A percentile compares a stretch with the other conserved stretches of the same genome.
phyloP scores from a whole-genome alignment of 2,797 vertebrate genomes.

The Anguilla marmorata region DNA sequence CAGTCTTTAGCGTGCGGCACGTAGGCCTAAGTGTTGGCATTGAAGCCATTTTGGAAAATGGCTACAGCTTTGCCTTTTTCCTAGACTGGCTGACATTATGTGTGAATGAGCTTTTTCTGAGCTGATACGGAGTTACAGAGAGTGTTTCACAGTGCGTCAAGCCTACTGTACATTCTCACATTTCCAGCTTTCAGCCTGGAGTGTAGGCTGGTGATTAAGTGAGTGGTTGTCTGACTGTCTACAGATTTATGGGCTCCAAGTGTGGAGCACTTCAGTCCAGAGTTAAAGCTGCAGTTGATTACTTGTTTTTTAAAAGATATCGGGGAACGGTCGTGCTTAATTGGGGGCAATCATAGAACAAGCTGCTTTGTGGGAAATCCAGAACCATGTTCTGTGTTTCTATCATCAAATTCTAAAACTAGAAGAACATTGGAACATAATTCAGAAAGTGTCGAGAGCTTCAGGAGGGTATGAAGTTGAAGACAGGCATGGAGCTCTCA shows the following conservation, averaged over 20 bases:
- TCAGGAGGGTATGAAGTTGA: too few relatives aligned
- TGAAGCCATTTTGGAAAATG: not conserved
- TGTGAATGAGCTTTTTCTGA: constrained; percentile 36
- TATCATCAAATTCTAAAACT: too few relatives aligned
- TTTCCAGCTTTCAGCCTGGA: constrained; percentile 42
- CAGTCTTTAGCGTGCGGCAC: not conserved
- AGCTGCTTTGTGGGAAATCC: too few relatives aligned
- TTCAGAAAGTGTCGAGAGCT: too few relatives aligned
- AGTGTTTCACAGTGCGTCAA: constrained; percentile 8
- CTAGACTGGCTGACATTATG: constrained; percentile 22
- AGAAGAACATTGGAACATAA: too few relatives aligned
- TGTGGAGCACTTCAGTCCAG: constrained; percentile 5
- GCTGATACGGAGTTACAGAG: constrained; percentile 37
- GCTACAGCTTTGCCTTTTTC: constrained; percentile 16
- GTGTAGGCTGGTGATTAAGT: constrained; percentile 34
- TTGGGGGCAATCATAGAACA: too few relatives aligned
- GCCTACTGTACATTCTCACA: constrained; percentile 34
- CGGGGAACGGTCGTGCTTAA: too few relatives aligned
- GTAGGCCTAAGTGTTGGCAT: not conserved
- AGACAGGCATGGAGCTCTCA: too few relatives aligned
- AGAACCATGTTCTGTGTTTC: too few relatives aligned
- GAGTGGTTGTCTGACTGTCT: not conserved
- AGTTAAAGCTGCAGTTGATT: too few relatives aligned
- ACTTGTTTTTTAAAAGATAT: too few relatives aligned
- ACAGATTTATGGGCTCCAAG: constrained; percentile 23